These are phyloP conservation scores for Heliconius melpomene DNA, from an alignment of 1,140 invertebrate genomes.

Conservation along the genomic window DNA sequence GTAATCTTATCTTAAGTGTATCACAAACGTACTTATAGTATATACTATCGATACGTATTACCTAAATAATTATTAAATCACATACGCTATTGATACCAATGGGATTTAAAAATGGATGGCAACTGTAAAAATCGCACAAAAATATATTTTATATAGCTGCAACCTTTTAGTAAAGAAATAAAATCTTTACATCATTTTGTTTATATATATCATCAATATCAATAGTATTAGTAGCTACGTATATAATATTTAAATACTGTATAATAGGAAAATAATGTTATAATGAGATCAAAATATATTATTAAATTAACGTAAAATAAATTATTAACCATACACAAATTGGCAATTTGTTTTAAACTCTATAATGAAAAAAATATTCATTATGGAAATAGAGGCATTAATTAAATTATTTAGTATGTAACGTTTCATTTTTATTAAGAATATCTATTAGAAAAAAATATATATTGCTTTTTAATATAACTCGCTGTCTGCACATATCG, in stretches of 20 bases:
- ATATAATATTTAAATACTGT: neutral
- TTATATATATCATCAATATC: neutral
- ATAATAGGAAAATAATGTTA: slow-evolving; percentile 2
- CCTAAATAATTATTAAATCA: neutral
- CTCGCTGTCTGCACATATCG: no score
- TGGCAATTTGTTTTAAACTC: neutral
- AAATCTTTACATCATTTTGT: neutral
- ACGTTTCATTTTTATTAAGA: no score
- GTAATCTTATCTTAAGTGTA: neutral
- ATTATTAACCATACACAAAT: neutral
- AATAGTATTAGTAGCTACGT: neutral
- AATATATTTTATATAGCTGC: slow-evolving; percentile 4
- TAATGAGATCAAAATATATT: neutral
- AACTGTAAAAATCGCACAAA: slow-evolving; percentile 2
- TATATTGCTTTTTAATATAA: no score
- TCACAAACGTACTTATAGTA: neutral
- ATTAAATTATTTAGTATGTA: no score
- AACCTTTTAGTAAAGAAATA: neutral
- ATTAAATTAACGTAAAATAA: neutral
- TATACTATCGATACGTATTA: neutral
- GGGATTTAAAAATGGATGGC: neutral
- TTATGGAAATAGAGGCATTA: no score
- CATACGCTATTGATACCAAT: neutral
- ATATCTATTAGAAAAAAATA: no score
- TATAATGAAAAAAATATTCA: neutral